Conservation (phyloP, 2,888 invertebrate species). For the Leptura quadrifasciata region DNA sequence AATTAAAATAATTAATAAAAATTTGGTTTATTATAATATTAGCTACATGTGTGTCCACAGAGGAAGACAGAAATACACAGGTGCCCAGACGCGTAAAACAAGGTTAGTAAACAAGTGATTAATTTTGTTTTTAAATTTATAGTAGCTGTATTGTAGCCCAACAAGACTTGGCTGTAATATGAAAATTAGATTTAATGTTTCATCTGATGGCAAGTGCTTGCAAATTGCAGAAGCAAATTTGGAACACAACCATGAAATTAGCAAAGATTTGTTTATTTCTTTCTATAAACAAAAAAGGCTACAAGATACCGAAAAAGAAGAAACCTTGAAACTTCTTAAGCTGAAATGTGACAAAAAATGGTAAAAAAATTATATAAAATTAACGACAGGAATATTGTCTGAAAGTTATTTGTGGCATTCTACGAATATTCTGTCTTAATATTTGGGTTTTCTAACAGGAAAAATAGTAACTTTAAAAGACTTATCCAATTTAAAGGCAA, state of each 20-base stretch:
- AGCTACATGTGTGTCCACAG: background rate
- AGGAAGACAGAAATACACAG: background rate
- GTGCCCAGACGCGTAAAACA: background rate
- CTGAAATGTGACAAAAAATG: background rate
- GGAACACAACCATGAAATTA: background rate
- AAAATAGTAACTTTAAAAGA: constrained; percentile 26
- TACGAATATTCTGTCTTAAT: too few species aligned
- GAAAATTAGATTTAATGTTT: constrained; percentile 27
- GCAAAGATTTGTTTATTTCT: background rate
- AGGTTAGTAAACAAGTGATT: background rate
- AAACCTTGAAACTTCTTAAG: constrained; percentile 1
- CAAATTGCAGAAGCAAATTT: constrained; percentile 8
- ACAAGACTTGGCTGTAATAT: constrained; percentile 13
- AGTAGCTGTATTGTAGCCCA: constrained; percentile 16
- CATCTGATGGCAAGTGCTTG: constrained; percentile 9
- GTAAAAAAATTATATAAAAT: constrained; percentile 23
- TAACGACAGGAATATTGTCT: constrained; percentile 16
- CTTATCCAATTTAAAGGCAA: background rate
- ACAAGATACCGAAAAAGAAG: background rate
- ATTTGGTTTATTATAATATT: background rate
- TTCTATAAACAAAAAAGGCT: background rate
- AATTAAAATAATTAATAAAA: background rate
- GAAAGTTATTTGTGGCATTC: too few species aligned
- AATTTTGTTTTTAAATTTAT: background rate
- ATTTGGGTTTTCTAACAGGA: too few species aligned